phyloP scores from a whole-genome alignment of 2,797 vertebrate genomes.

The Arvicola amphibius region DNA sequence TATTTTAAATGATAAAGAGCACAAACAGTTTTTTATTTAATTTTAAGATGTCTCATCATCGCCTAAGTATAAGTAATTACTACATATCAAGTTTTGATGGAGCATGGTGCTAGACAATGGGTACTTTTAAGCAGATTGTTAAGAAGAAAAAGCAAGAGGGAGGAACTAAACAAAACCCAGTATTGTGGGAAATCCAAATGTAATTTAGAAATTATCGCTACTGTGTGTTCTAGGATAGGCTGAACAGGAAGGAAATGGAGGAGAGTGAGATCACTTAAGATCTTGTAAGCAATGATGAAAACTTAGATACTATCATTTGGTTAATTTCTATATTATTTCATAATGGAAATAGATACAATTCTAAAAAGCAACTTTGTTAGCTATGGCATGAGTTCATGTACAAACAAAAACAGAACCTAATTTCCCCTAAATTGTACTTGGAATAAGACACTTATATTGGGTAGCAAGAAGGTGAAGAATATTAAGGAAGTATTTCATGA shows the following conservation, averaged over 20 bases:
- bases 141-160: background rate
- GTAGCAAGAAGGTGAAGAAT: background rate
- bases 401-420: background rate
- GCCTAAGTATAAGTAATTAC: background rate
- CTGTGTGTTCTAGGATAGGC: conserved; percentile 15
- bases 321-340: conserved; percentile 27
- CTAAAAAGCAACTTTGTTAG: background rate
- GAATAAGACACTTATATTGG: background rate
- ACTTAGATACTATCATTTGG: background rate
- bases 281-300: background rate
- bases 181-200: background rate
- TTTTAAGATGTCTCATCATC: background rate
- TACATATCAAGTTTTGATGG: background rate
- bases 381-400: background rate
- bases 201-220: background rate
- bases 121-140: background rate
- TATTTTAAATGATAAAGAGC: conserved; percentile 5
- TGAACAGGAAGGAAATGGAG: background rate
- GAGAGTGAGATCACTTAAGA: background rate
- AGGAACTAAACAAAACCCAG: background rate
- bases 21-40: background rate
- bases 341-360: background rate
- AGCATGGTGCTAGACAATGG: background rate
- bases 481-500: conserved; percentile 18
- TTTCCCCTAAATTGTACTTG: background rate